Evolutionary conservation across 2,797 vertebrate genomes (phyloP).

Genomic region (Sphenodon punctatus): DNA sequence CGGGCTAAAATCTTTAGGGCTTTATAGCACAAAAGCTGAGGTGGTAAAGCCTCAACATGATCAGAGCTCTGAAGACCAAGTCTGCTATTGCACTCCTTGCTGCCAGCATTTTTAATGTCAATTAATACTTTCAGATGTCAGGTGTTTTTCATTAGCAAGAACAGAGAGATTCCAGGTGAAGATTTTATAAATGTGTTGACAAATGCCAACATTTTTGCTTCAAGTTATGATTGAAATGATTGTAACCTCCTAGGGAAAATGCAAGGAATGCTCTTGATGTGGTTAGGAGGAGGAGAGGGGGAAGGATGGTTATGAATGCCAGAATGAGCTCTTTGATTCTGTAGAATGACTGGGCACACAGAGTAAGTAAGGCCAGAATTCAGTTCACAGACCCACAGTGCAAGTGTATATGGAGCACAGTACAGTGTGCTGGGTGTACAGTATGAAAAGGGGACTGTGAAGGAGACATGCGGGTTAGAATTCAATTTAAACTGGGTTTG

Average conservation of each 20-base stretch:
- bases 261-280: conserved; percentile 73
- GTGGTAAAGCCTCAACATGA: neutral
- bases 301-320: conserved; percentile 9
- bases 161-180: conserved; percentile 72
- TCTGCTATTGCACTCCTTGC: neutral
- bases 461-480: neutral
- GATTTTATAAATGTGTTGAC: conserved; percentile 69
- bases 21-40: conserved; percentile 29
- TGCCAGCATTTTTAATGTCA: conserved; percentile 50
- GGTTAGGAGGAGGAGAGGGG: conserved; percentile 15
- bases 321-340: conserved; percentile 59
- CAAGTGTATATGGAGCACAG: neutral
- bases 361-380: conserved; percentile 7
- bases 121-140: conserved; percentile 62
- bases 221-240: conserved; percentile 66
- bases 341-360: conserved; percentile 43
- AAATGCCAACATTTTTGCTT: conserved; percentile 72
- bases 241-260: conserved; percentile 69
- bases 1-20: conserved; percentile 1
- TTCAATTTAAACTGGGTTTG: no score
- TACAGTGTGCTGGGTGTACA: neutral
- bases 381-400: neutral
- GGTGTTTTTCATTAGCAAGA: conserved; percentile 69
- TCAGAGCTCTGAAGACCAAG: conserved; percentile 13
- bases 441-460: neutral